phyloP scores from a whole-genome alignment of 2,113 vertebrate species.

The Aramus guarauna region DNA sequence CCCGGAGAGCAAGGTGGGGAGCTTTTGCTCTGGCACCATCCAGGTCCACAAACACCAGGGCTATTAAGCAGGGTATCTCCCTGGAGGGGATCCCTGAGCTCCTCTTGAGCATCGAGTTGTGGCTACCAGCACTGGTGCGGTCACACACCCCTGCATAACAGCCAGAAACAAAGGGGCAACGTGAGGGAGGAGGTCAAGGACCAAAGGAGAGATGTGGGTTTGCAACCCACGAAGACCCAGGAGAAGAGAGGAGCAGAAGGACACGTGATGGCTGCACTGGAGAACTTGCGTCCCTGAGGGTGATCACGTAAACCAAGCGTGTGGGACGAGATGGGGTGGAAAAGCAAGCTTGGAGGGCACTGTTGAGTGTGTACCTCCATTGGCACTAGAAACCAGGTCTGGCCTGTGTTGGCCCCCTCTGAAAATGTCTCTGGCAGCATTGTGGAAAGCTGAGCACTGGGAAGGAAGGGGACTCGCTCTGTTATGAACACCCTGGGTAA shows the following conservation, averaged over 20 bases:
- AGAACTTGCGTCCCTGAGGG: not conserved
- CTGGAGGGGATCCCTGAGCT: not conserved
- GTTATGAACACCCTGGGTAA: not conserved
- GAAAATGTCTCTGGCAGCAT: not conserved
- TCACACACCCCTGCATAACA: not conserved
- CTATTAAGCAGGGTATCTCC: not conserved
- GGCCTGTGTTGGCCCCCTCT: not conserved
- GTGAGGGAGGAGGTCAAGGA: not conserved
- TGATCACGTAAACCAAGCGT: not conserved
- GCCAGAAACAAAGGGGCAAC: not conserved
- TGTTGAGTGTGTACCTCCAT: not conserved
- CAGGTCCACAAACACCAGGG: not conserved
- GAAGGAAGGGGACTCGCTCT: not conserved
- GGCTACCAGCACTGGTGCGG: not conserved
- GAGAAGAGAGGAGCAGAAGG: not conserved
- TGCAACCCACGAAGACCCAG: not conserved
- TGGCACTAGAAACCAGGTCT: not conserved
- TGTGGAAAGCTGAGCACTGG: not conserved
- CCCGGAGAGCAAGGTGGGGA: not conserved
- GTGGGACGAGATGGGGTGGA: not conserved
- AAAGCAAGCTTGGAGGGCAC: not conserved
- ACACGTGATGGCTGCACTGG: rapidly evolving
- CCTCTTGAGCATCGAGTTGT: not conserved
- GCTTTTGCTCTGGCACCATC: not conserved
- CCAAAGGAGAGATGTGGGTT: not conserved